phyloP scores from a whole-genome alignment of 2,113 vertebrate genomes.

The Cryptomyrus ogoouensis region DNA sequence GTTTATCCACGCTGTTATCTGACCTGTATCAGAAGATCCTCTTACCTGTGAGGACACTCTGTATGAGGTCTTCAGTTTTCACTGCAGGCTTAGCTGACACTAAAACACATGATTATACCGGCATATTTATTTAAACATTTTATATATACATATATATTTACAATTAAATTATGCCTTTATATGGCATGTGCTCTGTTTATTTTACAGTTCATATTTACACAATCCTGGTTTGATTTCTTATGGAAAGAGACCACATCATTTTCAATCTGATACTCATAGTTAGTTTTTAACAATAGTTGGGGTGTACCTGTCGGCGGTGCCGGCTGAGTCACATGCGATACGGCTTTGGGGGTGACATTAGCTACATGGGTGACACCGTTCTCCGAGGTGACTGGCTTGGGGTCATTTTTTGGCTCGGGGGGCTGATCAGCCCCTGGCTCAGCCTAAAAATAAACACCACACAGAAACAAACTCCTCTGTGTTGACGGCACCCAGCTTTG shows the following conservation, averaged over 20 bases:
- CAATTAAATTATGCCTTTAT: not conserved
- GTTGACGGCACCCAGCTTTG: not conserved
- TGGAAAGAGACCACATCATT: not conserved
- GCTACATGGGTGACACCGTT: constrained; percentile 77
- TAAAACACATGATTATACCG: constrained; percentile 41
- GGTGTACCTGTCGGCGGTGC: constrained; percentile 68
- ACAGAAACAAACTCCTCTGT: not conserved
- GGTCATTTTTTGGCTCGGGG: constrained; percentile 74
- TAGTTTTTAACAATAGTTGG: not conserved
- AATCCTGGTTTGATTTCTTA: not conserved
- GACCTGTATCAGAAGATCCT: not conserved
- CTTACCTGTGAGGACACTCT: constrained; percentile 89
- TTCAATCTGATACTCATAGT: not conserved
- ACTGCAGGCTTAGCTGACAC: constrained; percentile 81
- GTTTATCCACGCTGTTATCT: not conserved
- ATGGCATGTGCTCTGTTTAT: not conserved
- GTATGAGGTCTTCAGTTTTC: constrained; percentile 91
- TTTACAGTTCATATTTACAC: not conserved
- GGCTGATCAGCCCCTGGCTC: constrained; percentile 68
- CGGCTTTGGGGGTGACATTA: constrained; percentile 66
- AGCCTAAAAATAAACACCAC: constrained; percentile 51
- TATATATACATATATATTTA: not conserved
- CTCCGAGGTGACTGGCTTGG: constrained; percentile 75
- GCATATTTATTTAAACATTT: not conserved
- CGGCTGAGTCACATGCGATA: constrained; percentile 68